Percentiles rank a stretch among this genome's conserved stretches.
Conservation (phyloP, 2,797 vertebrate species). For the Anguilla pacifica region DNA sequence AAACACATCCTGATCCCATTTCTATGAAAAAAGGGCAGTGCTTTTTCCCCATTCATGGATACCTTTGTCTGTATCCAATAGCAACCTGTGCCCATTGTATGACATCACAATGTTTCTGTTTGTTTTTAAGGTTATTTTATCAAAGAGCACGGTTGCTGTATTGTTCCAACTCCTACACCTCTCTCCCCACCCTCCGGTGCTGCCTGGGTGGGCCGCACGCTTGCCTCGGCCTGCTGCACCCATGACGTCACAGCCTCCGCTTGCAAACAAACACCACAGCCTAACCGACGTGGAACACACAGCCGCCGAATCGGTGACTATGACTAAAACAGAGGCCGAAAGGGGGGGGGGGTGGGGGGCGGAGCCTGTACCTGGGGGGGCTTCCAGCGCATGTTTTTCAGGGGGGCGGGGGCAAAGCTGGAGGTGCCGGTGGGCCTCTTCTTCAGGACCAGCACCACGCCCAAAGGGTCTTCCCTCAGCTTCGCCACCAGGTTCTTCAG, state of each 20-base stretch:
- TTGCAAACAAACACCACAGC: background rate
- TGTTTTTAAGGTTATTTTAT: slow-evolving; percentile 22
- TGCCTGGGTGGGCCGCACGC: slow-evolving; percentile 29
- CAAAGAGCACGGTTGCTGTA: slow-evolving; percentile 42
- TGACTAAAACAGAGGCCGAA: no score
- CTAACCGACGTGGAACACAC: background rate
- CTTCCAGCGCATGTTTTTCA: slow-evolving; percentile 93
- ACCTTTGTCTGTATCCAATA: slow-evolving; percentile 47
- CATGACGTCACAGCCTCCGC: background rate
- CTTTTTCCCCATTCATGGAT: slow-evolving; percentile 23
- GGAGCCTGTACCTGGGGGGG: slow-evolving; percentile 80
- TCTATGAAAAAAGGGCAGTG: slow-evolving; percentile 34
- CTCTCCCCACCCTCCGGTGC: slow-evolving; percentile 16
- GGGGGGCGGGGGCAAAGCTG: slow-evolving; percentile 80
- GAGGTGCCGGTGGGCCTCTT: slow-evolving; percentile 83
- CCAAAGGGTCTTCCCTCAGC: slow-evolving; percentile 80
- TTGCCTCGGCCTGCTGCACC: slow-evolving; percentile 31
- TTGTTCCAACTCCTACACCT: slow-evolving; percentile 47
- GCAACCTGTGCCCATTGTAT: slow-evolving; percentile 47
- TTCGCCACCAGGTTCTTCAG: slow-evolving; percentile 89
- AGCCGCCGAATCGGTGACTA: background rate
- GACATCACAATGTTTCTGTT: slow-evolving; percentile 30
- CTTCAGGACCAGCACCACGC: slow-evolving; percentile 84
- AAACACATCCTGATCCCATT: slow-evolving; percentile 59
- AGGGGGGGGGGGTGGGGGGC: no score